Evolutionary conservation across 2,888 invertebrate genomes (phyloP).

Genomic region (Minunthozetes semirufus): DNA sequence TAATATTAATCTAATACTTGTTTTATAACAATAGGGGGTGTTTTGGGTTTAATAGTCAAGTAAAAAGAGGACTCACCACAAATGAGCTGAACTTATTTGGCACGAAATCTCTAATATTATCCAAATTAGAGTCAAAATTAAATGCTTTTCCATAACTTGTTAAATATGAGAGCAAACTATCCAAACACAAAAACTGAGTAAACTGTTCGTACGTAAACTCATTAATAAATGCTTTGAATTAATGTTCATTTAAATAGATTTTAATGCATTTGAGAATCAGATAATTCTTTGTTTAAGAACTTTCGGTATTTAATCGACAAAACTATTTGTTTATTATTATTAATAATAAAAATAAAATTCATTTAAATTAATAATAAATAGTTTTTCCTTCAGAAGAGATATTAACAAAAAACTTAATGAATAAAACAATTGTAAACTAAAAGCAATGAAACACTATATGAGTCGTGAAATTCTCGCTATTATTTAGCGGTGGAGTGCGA

Average conservation of each 20-base stretch:
- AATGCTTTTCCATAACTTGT: not conserved
- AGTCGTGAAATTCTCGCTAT: slow-evolving; percentile 11
- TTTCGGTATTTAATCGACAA: not conserved
- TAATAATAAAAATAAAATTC: not conserved
- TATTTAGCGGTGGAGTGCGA: slow-evolving; percentile 20
- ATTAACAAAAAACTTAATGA: not conserved
- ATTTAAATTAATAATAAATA: not conserved
- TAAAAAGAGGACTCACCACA: not conserved
- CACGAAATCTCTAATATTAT: not conserved
- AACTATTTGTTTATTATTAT: not conserved
- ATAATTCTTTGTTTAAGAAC: not conserved
- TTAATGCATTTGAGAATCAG: not conserved
- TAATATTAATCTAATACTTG: slow-evolving; percentile 27
- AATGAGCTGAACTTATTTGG: not conserved
- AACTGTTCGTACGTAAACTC: not conserved
- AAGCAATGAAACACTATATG: slow-evolving; percentile 8
- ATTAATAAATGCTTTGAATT: not conserved
- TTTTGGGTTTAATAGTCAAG: slow-evolving; percentile 6
- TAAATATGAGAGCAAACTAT: not conserved
- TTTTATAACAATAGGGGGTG: slow-evolving; percentile 17
- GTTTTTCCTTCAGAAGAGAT: not conserved
- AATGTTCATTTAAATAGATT: not conserved
- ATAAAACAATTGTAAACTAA: not conserved
- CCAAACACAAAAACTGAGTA: no score
- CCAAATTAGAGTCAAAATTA: not conserved